Percentiles rank a stretch among this genome's conserved stretches.
Conservation (phyloP, 2,113 vertebrate genomes). For the Struthidea cinerea region DNA sequence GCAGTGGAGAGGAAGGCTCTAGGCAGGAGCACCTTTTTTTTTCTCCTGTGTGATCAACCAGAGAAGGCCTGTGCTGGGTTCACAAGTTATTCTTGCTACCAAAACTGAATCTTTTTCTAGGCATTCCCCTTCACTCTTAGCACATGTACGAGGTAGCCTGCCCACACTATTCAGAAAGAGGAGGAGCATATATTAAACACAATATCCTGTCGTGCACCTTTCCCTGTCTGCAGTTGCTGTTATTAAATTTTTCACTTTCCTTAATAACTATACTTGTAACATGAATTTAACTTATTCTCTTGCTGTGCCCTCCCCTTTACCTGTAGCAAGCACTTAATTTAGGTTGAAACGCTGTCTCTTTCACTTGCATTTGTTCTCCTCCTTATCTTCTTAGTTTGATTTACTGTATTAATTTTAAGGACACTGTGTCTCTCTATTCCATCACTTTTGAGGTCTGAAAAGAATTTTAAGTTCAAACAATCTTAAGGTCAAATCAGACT, state of each 20-base stretch:
- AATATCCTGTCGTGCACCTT: background rate
- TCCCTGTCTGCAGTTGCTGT: background rate
- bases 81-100: background rate
- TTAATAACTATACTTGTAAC: background rate
- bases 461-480: background rate
- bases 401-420: background rate
- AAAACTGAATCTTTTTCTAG: background rate
- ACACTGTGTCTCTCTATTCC: background rate
- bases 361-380: background rate
- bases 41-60: background rate
- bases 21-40: background rate
- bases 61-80: background rate
- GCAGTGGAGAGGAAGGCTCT: background rate
- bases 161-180: background rate
- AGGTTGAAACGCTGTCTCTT: background rate
- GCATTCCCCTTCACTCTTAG: background rate
- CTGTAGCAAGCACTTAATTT: background rate
- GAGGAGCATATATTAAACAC: background rate
- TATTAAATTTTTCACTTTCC: background rate
- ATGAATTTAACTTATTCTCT: background rate
- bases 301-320: background rate
- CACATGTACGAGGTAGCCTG: background rate
- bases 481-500: background rate
- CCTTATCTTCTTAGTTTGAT: background rate
- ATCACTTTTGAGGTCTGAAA: background rate